These are phyloP conservation scores for Aphrophora alni DNA, from an alignment of 2,888 invertebrate species.

Conservation along the genomic window DNA sequence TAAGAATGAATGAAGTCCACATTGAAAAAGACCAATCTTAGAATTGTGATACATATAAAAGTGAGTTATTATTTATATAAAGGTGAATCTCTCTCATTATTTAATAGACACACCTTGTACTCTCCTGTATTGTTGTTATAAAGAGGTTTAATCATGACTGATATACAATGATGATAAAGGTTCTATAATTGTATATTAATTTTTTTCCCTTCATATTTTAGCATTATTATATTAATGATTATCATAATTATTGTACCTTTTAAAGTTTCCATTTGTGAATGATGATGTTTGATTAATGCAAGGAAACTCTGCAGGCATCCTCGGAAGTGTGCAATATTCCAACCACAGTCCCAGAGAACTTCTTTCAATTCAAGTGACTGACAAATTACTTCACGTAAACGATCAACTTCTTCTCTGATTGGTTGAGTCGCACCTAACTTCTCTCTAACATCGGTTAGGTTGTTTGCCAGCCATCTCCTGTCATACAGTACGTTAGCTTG, in stretches of 20 bases:
- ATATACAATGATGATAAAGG: too few species aligned
- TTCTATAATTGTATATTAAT: too few species aligned
- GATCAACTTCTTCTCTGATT: slow-evolving; percentile 75
- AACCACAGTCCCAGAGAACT: slow-evolving; percentile 81
- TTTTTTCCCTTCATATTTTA: too few species aligned
- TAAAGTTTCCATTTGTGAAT: slow-evolving; percentile 70
- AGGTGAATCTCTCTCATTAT: too few species aligned
- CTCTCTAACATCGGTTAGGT: slow-evolving; percentile 70
- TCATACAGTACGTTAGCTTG: neutral
- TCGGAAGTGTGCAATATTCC: slow-evolving; percentile 88
- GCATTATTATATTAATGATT: too few species aligned
- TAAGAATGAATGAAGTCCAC: too few species aligned
- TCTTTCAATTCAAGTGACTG: slow-evolving; percentile 64
- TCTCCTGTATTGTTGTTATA: too few species aligned
- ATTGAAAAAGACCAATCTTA: too few species aligned
- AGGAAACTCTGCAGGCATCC: slow-evolving; percentile 88
- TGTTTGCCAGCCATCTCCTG: slow-evolving; percentile 76
- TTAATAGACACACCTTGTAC: too few species aligned
- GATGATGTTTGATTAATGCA: slow-evolving; percentile 76
- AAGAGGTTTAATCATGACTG: too few species aligned
- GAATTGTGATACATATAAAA: too few species aligned
- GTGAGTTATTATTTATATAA: too few species aligned
- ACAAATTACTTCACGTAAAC: slow-evolving; percentile 67
- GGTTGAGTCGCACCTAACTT: slow-evolving; percentile 71
- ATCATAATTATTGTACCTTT: slow-evolving; percentile 64